Conservation (phyloP, 2,888 invertebrate genomes). For the Bursaphelenchus okinawaensis region DNA sequence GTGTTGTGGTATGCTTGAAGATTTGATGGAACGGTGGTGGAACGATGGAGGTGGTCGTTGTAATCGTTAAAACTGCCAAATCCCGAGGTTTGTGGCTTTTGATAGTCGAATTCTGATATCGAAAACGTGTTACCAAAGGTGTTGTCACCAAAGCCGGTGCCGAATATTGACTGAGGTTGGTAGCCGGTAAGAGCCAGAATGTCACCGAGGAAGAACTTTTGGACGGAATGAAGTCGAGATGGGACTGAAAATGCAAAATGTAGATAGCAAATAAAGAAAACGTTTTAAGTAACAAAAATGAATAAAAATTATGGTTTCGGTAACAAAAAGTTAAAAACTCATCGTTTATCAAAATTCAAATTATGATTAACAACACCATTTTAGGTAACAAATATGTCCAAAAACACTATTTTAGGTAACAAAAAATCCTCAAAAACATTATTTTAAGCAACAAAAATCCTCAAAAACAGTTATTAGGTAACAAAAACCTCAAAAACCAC, state of each 20-base stretch:
- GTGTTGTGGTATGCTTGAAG: neutral
- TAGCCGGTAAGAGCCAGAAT: conserved; percentile 49
- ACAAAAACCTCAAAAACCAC: conserved; percentile 6
- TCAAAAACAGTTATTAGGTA: neutral
- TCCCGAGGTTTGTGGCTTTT: neutral
- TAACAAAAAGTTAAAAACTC: conserved; percentile 6
- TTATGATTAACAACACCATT: too few species aligned
- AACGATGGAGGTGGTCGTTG: conserved; percentile 2
- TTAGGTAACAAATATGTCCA: too few species aligned
- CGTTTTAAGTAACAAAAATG: neutral
- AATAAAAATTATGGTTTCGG: neutral
- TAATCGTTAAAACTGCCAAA: conserved; percentile 1
- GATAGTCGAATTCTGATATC: neutral
- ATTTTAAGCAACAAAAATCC: too few species aligned
- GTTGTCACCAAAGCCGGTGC: neutral
- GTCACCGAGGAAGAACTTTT: conserved; percentile 43
- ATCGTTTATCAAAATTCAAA: neutral
- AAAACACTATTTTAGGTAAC: too few species aligned
- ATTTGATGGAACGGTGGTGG: conserved; percentile 9
- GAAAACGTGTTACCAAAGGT: neutral
- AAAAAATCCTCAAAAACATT: too few species aligned
- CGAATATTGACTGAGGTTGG: conserved; percentile 16
- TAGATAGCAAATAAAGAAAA: neutral
- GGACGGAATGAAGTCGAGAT: conserved; percentile 42
- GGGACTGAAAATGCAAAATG: conserved; percentile 44